Percentiles rank a stretch among this genome's conserved stretches.
phyloP scores from a whole-genome alignment of 2,113 vertebrate genomes.

The Tenebrosternarchus preto region DNA sequence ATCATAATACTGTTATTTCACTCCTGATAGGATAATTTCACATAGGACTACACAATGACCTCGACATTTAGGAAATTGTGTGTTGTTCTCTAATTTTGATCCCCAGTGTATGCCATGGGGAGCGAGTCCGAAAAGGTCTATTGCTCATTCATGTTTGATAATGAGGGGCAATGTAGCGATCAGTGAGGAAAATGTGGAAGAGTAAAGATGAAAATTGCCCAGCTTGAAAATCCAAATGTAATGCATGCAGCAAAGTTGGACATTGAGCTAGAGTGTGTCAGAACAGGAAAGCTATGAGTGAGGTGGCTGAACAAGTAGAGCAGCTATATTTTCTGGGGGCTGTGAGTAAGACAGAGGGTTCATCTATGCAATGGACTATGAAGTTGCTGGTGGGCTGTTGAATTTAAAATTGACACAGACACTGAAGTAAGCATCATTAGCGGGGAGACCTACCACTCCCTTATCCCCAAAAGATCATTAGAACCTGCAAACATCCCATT shows the following conservation, averaged over 20 bases:
- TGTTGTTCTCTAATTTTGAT: too few species aligned
- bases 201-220: slow-evolving; percentile 14
- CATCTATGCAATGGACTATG: neutral
- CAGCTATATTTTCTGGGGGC: neutral
- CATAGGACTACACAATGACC: too few species aligned
- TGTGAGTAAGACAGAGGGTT: neutral
- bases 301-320: too few species aligned
- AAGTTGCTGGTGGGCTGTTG: neutral
- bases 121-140: slow-evolving; percentile 24
- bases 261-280: too few species aligned
- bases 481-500: too few species aligned
- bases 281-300: too few species aligned
- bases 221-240: slow-evolving; percentile 10
- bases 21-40: too few species aligned
- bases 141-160: neutral
- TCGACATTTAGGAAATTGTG: too few species aligned
- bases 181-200: neutral
- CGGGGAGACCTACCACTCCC: neutral
- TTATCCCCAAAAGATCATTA: slow-evolving; percentile 3
- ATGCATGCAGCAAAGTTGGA: neutral
- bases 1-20: too few species aligned
- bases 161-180: neutral
- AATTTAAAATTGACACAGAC: neutral
- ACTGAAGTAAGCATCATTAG: neutral
- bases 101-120: slow-evolving; percentile 16